Evolutionary conservation across 2,797 vertebrate species (phyloP).

Genomic region (Ctenopoma kingsleyae): DNA sequence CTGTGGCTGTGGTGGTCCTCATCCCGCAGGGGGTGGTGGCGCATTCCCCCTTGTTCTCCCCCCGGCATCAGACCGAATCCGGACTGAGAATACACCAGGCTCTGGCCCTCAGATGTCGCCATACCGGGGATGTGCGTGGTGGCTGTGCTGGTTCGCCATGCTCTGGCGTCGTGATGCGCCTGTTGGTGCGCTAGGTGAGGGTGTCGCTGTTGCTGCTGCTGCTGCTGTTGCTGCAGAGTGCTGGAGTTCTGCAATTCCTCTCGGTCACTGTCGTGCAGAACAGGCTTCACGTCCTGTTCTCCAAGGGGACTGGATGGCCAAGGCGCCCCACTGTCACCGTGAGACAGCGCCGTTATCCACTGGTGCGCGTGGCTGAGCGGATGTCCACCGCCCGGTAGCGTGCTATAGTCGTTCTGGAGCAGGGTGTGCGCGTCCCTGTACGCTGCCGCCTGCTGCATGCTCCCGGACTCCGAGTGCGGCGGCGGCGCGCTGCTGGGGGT

Average conservation of each 20-base stretch:
- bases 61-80: slow-evolving; percentile 90
- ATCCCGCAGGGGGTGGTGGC: slow-evolving; percentile 88
- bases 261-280: slow-evolving; percentile 90
- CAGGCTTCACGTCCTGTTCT: slow-evolving; percentile 96
- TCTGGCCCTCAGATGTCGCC: slow-evolving; percentile 92
- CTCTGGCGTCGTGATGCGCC: slow-evolving; percentile 89
- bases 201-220: slow-evolving; percentile 85
- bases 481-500: slow-evolving; percentile 89
- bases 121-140: slow-evolving; percentile 93
- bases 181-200: slow-evolving; percentile 93
- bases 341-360: slow-evolving; percentile 96
- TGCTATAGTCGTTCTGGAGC: slow-evolving; percentile 93
- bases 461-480: slow-evolving; percentile 93
- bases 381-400: slow-evolving; percentile 92
- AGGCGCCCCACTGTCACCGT: slow-evolving; percentile 91
- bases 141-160: slow-evolving; percentile 89
- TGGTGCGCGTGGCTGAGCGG: slow-evolving; percentile 98
- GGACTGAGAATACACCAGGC: slow-evolving; percentile 90
- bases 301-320: slow-evolving; percentile 93
- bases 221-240: slow-evolving; percentile 83
- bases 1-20: slow-evolving; percentile 89
- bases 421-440: slow-evolving; percentile 95
- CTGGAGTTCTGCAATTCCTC: slow-evolving; percentile 89
- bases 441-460: slow-evolving; percentile 93
- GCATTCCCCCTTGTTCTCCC: slow-evolving; percentile 88